A percentile compares a stretch with the other conserved stretches of the same genome.
phyloP scores from a whole-genome alignment of 2,888 invertebrate species.

The Vanessa cardui region DNA sequence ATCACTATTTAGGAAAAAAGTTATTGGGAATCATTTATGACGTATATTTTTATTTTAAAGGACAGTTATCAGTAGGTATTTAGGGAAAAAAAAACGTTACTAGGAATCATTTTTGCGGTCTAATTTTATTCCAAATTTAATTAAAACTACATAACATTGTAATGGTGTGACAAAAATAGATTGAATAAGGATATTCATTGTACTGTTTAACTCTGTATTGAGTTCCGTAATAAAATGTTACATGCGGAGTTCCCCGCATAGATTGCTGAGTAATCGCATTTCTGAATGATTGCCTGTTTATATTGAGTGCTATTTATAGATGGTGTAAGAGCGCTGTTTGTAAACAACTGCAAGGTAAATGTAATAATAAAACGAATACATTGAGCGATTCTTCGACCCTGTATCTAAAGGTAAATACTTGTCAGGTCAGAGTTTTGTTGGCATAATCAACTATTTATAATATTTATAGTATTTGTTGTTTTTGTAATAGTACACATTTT shows the following conservation, averaged over 20 bases:
- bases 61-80: no score
- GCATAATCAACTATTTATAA: no score
- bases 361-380: slow-evolving; percentile 30
- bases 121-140: no score
- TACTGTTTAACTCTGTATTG: not conserved
- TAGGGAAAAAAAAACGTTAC: no score
- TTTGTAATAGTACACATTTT: no score
- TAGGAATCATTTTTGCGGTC: no score
- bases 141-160: no score
- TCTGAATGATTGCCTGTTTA: slow-evolving; percentile 41
- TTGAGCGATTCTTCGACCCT: slow-evolving; percentile 7
- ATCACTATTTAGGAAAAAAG: no score
- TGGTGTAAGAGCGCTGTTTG: slow-evolving; percentile 34
- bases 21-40: no score
- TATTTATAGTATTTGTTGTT: no score
- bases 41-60: no score
- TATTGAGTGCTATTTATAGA: slow-evolving; percentile 42
- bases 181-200: slow-evolving; percentile 5
- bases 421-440: not conserved
- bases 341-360: slow-evolving; percentile 40
- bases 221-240: slow-evolving; percentile 25
- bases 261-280: slow-evolving; percentile 43
- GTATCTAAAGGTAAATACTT: not conserved
- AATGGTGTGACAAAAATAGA: not conserved
- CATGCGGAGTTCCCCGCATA: slow-evolving; percentile 43